Evolutionary conservation across 2,888 invertebrate species (phyloP), one percentile per base, ranked within the genome.

Genomic region (Apodemia hepburni): DNA sequence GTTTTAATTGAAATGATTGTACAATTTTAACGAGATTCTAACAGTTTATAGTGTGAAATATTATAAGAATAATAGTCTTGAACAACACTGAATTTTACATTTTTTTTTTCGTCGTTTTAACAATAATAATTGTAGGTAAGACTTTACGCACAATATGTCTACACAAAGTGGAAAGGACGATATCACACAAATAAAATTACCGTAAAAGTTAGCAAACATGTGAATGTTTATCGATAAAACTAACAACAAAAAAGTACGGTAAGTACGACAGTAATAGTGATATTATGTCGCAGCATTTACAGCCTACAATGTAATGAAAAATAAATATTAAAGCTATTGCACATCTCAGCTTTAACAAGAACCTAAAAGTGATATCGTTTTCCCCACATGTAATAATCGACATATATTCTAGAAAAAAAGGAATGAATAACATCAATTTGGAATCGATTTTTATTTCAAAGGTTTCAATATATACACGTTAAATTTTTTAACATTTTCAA

Each of bases 401-500:
- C 54, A 22, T 29, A 27, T 27, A 18, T 61, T 65, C 60, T 63
- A 59, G 45, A 64, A 29, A 67, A 70, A 66, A 65, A 73, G 72
- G 69, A 66, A 70, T 69, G 64, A 68, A 60, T 61, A 68, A 60
- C 47, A 45, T 65, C 66, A 49, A 62, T 66, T 65, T 51, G 45
- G 70, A 75, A 76, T 75, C 74, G 73, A 77, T 73, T 69, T 70
- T 61, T 71, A 69, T 71, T 69, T 47, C 17, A 70, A 64, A 62
- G 69, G 66, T 70, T 54, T 58, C 45, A 58, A 73, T 77, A 79
- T 78, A 73, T 70, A 70, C 75, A 79, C 74, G 77, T 75, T 72
- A 66, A 75, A 74, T 74, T 74, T n/a, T 70, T 71, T 58, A 60
- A 60, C 67, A 64, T 64, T 74, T 74, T 81, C 80, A 83, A 84